Percentiles rank a stretch among this genome's conserved stretches.
These are phyloP conservation scores for Acrobasis suavella DNA, from an alignment of 2,888 invertebrate genomes.

Conservation along the genomic window DNA sequence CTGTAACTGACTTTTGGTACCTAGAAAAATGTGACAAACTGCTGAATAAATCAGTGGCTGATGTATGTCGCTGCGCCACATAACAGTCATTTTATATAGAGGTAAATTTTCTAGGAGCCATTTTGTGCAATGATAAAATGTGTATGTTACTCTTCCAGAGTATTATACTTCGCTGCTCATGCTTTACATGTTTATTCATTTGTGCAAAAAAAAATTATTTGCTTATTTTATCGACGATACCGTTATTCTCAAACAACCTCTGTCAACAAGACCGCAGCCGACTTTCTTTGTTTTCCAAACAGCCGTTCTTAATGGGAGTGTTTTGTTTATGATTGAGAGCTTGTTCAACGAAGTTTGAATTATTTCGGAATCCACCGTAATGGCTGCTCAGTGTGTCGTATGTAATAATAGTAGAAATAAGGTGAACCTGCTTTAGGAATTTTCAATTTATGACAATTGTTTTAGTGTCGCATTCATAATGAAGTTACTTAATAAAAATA, in stretches of 20 bases:
- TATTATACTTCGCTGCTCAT: too few species aligned
- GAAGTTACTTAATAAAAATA: background rate
- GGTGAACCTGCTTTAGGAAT: background rate
- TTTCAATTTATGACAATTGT: constrained; percentile 1
- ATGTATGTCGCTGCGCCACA: too few species aligned
- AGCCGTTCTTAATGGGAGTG: constrained; percentile 16
- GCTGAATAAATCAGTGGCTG: too few species aligned
- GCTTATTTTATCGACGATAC: too few species aligned
- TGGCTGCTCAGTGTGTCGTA: background rate
- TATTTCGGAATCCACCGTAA: constrained; percentile 11
- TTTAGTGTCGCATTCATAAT: background rate
- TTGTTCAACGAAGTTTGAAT: constrained; percentile 13
- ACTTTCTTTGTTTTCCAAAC: constrained; percentile 39
- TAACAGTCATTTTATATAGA: too few species aligned
- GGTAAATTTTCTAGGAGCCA: too few species aligned
- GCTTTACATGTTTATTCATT: too few species aligned
- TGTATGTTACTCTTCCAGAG: too few species aligned
- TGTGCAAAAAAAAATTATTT: too few species aligned
- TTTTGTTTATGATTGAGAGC: constrained; percentile 19
- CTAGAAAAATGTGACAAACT: too few species aligned
- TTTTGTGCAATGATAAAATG: too few species aligned
- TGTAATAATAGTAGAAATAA: background rate
- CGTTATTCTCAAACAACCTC: background rate
- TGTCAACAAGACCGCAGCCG: background rate
- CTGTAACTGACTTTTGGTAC: too few species aligned